Conservation (phyloP, 2,797 vertebrate genomes). For the Kryptolebias ocellatus region DNA sequence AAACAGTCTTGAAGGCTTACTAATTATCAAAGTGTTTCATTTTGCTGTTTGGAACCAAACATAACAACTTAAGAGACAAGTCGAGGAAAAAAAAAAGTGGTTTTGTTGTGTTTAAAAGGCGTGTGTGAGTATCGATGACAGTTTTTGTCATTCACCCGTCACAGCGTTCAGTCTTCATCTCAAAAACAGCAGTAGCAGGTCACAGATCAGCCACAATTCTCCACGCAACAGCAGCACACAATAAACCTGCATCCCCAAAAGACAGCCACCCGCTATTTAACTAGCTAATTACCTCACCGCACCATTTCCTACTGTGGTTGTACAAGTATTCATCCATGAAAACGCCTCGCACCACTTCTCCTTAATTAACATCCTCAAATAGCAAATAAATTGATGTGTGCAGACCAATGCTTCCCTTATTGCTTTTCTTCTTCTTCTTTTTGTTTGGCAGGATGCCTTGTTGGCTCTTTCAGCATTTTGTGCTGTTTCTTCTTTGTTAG, state of each 20-base stretch:
- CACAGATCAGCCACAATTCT: constrained; percentile 39
- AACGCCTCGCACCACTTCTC: constrained; percentile 57
- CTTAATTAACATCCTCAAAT: constrained; percentile 66
- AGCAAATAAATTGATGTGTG: constrained; percentile 61
- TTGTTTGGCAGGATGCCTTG: constrained; percentile 23
- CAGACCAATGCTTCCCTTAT: constrained; percentile 27
- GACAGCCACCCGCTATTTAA: constrained; percentile 58
- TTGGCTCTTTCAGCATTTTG: constrained; percentile 1
- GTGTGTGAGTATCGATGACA: constrained; percentile 1
- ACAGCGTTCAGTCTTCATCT: constrained; percentile 17
- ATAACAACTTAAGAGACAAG: constrained; percentile 1
- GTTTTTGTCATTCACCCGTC: constrained; percentile 17
- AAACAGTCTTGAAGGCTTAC: not conserved
- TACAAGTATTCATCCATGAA: constrained; percentile 57
- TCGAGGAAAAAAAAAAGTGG: not conserved
- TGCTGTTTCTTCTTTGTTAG: constrained; percentile 6
- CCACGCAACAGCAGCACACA: constrained; percentile 24
- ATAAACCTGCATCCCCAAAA: constrained; percentile 48
- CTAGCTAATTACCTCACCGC: constrained; percentile 64
- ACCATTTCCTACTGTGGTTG: constrained; percentile 51
- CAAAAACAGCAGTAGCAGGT: constrained; percentile 32
- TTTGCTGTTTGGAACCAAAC: not conserved
- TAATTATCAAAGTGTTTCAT: not conserved
- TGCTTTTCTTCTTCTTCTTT: not conserved
- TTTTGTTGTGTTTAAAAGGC: not conserved